These are phyloP conservation scores for Ciconia stormi DNA, from an alignment of 2,113 vertebrate species.

Conservation along the genomic window DNA sequence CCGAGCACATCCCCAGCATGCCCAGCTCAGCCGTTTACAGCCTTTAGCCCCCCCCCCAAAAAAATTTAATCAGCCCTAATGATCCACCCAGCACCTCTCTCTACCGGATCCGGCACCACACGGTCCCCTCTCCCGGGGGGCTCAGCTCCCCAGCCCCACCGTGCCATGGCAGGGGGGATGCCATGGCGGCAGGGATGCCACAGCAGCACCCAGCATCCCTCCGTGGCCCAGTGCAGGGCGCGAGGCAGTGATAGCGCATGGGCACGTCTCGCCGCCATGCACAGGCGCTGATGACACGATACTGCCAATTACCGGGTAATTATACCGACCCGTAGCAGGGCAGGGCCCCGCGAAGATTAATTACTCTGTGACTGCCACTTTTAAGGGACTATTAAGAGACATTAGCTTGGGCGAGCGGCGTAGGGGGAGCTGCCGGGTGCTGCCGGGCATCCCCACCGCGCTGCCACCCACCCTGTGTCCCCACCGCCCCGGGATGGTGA, in stretches of 20 bases:
- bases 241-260: accelerated
- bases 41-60: too few species aligned
- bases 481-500: accelerated
- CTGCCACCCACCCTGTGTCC: neutral
- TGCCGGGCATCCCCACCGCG: neutral
- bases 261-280: neutral
- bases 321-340: conserved; percentile 32
- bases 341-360: conserved; percentile 60
- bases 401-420: neutral
- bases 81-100: conserved; percentile 69
- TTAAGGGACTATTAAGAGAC: conserved; percentile 59
- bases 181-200: neutral
- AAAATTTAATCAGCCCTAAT: conserved; percentile 65
- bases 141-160: neutral
- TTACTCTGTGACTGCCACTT: conserved; percentile 37
- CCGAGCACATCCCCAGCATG: neutral
- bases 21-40: conserved; percentile 62
- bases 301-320: conserved; percentile 58
- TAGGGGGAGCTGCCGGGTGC: neutral
- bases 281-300: conserved; percentile 35
- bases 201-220: neutral
- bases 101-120: neutral
- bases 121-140: neutral
- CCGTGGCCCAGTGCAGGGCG: accelerated
- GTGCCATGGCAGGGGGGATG: neutral